Evolutionary conservation across 2,797 vertebrate species (phyloP).

Genomic region (Squalus acanthias): DNA sequence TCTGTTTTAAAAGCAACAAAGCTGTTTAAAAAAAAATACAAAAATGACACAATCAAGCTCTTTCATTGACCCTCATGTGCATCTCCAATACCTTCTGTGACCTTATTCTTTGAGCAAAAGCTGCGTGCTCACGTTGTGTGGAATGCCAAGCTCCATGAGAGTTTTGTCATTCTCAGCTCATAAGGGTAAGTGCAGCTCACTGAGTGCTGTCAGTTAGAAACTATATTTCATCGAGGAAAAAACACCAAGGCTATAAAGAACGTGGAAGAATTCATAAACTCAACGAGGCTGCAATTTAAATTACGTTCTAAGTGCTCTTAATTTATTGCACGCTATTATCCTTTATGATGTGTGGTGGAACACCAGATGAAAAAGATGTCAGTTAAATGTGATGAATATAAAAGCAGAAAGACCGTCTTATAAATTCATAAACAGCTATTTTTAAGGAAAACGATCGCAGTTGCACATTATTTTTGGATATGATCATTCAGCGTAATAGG

Average conservation of each 20-base stretch:
- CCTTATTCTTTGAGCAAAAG: not conserved
- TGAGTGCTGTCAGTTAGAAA: not conserved
- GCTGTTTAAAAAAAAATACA: not conserved
- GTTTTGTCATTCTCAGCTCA: not conserved
- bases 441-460: not conserved
- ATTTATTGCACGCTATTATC: constrained; percentile 9
- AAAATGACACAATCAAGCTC: not conserved
- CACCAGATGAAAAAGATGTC: constrained; percentile 14
- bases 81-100: not conserved
- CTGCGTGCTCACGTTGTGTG: not conserved
- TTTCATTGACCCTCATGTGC: not conserved
- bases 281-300: constrained; percentile 7
- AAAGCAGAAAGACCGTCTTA: not conserved
- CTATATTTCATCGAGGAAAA: not conserved
- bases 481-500: not conserved
- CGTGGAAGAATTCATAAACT: not conserved
- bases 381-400: not conserved
- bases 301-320: not conserved
- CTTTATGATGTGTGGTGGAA: not conserved
- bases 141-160: not conserved
- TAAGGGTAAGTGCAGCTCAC: not conserved
- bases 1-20: not conserved
- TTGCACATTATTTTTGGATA: not conserved
- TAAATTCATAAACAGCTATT: not conserved
- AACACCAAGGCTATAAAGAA: not conserved